Base-by-base conservation (phyloP, 2,888 invertebrate genomes). In the Rapana venosa region DNA sequence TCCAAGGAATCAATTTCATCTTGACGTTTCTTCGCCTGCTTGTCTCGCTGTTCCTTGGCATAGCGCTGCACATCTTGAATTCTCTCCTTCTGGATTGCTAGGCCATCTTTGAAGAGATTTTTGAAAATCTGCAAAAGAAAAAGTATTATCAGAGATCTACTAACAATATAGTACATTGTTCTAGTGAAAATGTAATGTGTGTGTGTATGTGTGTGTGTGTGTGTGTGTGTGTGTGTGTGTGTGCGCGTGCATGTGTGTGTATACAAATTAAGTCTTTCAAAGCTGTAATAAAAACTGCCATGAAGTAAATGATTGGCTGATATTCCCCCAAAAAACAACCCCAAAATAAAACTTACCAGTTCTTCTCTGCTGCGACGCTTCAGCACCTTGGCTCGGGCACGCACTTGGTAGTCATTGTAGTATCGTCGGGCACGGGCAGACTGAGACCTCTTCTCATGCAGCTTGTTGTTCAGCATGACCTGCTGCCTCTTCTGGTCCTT, bases 1-100 rank as follows among this genome's bases (percentile, higher is more conserved):
- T 96, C 96, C 90, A 96, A 91, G 0, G 96, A 95, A 87, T 95
- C 95, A 11, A 96, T 94, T 90, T 96, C 95, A 90, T 95, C 93
- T 87, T 94, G 93, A 90, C 95, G 94, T 89, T 93, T 88, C 47
- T 93, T 88, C 26, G 94, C 93, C 89, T 95, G 94, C 56, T 92
- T 91, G 8, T 94, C 92, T 84, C 96, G 92, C 92, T 96, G 94
- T 77, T 96, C 96, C 70, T 93, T 93, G 20, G 96, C 95, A 91
- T 96, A 96, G 61, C 94, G 94, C 47, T 95, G 93, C 88, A 96
- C 90, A 56, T 96, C 96, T 32, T 93, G 93, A 32, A 96, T 94
- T 66, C 96, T 92, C 86, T 96, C 95, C 91, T 95, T 95, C 92
- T 96, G 96, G 86, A 96, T 95, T 58, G 94, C 94, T 58, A 96